phyloP scores from a whole-genome alignment of 2,113 vertebrate species.

The Zosterops pallidus region DNA sequence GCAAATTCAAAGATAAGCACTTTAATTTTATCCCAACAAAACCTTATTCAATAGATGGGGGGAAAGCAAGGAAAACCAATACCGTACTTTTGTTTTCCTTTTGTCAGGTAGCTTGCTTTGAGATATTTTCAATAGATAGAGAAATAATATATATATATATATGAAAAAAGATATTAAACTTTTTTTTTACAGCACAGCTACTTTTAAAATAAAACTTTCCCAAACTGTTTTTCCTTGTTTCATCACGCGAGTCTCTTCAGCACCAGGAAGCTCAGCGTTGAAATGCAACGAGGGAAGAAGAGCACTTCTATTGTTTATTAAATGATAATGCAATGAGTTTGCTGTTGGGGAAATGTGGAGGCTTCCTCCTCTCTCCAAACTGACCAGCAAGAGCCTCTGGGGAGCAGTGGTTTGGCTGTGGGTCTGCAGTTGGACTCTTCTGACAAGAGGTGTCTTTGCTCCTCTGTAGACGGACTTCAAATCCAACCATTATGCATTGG shows the following conservation, averaged over 20 bases:
- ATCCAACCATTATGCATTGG: neutral
- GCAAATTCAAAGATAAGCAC: slow-evolving; percentile 74
- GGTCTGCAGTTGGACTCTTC: neutral
- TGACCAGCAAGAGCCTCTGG: neutral
- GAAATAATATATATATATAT: neutral
- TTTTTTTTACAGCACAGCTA: slow-evolving; percentile 22
- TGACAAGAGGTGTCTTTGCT: neutral
- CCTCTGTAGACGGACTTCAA: neutral
- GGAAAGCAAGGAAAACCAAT: slow-evolving; percentile 65
- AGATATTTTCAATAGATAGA: slow-evolving; percentile 61
- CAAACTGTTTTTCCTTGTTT: slow-evolving; percentile 5
- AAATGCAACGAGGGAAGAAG: neutral
- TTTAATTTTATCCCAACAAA: slow-evolving; percentile 73
- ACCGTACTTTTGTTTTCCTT: slow-evolving; percentile 67
- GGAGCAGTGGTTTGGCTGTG: neutral
- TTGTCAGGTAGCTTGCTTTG: slow-evolving; percentile 67
- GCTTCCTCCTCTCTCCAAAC: neutral
- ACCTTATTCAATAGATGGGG: slow-evolving; percentile 64
- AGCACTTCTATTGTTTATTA: neutral
- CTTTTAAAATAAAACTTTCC: slow-evolving; percentile 47
- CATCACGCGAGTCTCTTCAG: neutral
- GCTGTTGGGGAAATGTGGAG: rapidly evolving
- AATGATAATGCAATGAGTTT: neutral
- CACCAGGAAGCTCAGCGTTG: neutral
- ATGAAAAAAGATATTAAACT: neutral